A percentile compares a stretch with the other conserved stretches of the same genome.
Evolutionary conservation across 2,113 vertebrate genomes (phyloP).

Genomic region (Sceloporus tristichus): DNA sequence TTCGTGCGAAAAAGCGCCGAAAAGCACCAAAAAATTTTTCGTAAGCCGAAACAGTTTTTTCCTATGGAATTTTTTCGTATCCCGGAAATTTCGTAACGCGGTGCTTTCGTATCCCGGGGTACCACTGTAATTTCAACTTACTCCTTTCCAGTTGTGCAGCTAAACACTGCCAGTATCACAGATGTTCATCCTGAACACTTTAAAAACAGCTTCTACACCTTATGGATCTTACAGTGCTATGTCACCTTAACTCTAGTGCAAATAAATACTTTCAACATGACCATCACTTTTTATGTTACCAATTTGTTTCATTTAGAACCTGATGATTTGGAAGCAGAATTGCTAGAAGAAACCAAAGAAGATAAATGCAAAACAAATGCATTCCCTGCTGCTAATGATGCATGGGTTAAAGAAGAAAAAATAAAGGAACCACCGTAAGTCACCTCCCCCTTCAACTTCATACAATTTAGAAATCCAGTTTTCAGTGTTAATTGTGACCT

Average conservation of each 20-base stretch:
- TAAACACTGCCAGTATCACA: background rate
- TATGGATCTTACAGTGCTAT: background rate
- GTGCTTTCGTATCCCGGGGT: too few species aligned
- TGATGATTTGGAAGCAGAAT: constrained; percentile 87
- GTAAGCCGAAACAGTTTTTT: too few species aligned
- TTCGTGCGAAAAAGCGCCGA: too few species aligned
- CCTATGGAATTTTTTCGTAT: too few species aligned
- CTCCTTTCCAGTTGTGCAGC: background rate
- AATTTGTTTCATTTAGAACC: constrained; percentile 72
- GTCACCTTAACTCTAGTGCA: background rate
- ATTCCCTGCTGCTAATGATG: constrained; percentile 73
- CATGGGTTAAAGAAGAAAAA: constrained; percentile 82
- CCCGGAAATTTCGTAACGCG: too few species aligned
- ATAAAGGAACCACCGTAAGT: constrained; percentile 74
- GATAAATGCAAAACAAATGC: constrained; percentile 53
- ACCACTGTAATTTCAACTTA: background rate
- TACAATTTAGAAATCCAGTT: constrained; percentile 8
- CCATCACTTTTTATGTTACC: background rate
- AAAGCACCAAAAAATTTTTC: too few species aligned
- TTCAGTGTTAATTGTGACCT: constrained; percentile 5
- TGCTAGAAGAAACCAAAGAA: constrained; percentile 80
- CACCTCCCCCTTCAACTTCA: background rate
- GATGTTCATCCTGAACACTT: background rate
- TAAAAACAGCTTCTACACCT: background rate
- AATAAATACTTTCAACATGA: background rate